Conservation (phyloP, 2,113 vertebrate species). For the Lophura nycthemera region DNA sequence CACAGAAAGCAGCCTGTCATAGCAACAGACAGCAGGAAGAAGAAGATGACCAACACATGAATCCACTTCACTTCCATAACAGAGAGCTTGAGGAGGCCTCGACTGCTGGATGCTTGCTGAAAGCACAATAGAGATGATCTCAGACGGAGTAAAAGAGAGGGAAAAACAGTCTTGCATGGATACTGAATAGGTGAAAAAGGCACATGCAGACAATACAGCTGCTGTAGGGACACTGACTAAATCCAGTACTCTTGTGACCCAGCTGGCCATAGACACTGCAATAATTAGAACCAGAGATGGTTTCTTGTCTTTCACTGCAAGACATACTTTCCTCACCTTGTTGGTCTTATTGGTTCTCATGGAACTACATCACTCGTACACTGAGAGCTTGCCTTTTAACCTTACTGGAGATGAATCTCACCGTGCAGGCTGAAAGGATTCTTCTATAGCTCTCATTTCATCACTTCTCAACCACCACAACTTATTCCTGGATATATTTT, state of each 20-base stretch:
- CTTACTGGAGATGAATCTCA: neutral
- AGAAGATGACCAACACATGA: constrained; percentile 77
- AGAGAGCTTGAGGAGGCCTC: constrained; percentile 57
- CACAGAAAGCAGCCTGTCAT: constrained; percentile 90
- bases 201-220: neutral
- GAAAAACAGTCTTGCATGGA: neutral
- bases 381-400: neutral
- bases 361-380: neutral
- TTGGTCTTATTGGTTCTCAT: neutral
- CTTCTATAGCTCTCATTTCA: neutral
- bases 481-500: neutral
- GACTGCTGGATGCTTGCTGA: constrained; percentile 43
- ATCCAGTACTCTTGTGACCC: neutral
- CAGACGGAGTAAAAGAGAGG: neutral
- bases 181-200: neutral
- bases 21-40: constrained; percentile 82
- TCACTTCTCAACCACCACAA: neutral
- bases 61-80: constrained; percentile 83
- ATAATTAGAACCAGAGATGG: neutral
- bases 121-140: neutral
- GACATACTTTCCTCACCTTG: fast-evolving
- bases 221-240: neutral
- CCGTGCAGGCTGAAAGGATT: neutral
- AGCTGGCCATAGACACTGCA: neutral
- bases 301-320: neutral